Conservation (phyloP, 2,888 invertebrate genomes). For the Drosophila incognita region DNA sequence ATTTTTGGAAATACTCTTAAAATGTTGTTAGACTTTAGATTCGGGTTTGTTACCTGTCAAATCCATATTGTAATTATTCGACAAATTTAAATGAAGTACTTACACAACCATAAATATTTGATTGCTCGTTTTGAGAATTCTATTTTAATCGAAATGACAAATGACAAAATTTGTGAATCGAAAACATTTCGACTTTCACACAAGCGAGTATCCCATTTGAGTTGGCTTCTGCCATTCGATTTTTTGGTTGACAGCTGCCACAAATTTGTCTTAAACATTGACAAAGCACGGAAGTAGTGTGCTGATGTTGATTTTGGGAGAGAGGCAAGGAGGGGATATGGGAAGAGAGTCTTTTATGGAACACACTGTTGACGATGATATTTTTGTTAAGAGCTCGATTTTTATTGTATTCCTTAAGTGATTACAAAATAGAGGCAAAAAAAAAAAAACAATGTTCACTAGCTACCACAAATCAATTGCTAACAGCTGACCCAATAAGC, state of each 20-base stretch:
- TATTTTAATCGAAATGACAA: not conserved
- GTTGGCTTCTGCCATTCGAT: not conserved
- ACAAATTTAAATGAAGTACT: not conserved
- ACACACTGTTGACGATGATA: no score
- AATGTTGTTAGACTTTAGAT: not conserved
- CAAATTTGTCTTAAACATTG: constrained; percentile 37
- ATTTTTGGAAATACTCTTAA: not conserved
- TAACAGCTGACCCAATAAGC: constrained; percentile 19
- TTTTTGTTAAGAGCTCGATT: constrained; percentile 24
- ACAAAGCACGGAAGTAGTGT: not conserved
- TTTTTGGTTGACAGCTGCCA: constrained; percentile 54
- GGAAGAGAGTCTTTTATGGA: not conserved
- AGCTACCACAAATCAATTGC: constrained; percentile 30
- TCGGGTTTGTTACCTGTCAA: not conserved
- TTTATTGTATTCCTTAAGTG: constrained; percentile 61
- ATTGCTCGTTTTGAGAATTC: not conserved
- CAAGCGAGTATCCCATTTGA: not conserved
- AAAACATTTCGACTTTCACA: not conserved
- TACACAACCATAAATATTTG: not conserved
- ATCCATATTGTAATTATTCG: not conserved
- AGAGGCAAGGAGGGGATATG: not conserved
- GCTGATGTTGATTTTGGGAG: not conserved
- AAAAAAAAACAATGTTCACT: constrained; percentile 25
- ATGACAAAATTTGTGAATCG: not conserved
- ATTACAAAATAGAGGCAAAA: constrained; percentile 44